Evolutionary conservation across 2,113 vertebrate species (phyloP), one percentile per base, ranked within the genome.

Genomic region (Pseudois nayaur): DNA sequence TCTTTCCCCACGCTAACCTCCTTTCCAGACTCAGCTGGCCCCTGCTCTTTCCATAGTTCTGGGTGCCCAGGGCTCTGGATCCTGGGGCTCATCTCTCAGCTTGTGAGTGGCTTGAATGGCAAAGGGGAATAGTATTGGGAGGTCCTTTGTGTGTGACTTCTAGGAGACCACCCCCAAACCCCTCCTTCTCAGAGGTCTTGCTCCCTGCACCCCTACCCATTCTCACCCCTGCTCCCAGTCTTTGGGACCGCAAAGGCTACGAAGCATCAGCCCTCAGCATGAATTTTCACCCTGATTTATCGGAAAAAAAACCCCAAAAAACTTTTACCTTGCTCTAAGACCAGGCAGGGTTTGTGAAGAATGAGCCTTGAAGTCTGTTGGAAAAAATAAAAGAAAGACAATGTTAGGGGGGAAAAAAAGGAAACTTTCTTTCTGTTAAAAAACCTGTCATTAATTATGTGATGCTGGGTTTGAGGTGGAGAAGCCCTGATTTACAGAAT

Each of bases 301-400:
- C 71, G 5, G 33, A 43, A 76, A 48, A 97, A 89, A 59, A 33
- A 64, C 4, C 36, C 27, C 31, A 54, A 83, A 83, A 83, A 98
- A 94, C 82, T 82, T 54, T 98, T 97, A 98, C 97, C 97, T 94
- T 96, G 48, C 2, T 1, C 11, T 21, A 45, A 52, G 33, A 29
- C 8, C 15, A 78, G 59, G 3, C 12, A 1, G 14, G 6, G 0
- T 43, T 57, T 59, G 8, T 1, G 6, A 21, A 23, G 62, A 31
- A 19, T 3, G 4, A 6, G 0, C 1, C 91, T 0, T 0, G 59
- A 40, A 33, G 45, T 91, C 97, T 96, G 25, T 90, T 98, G 86
- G 36, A 96, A 27, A n/a, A 82, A 48, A 97, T 17, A 98, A 91
- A 67, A 98, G 96, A 97, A 95, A 90, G 23, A 89, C 57, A 92